Evolutionary conservation across 2,797 vertebrate genomes (phyloP), one percentile per base, ranked within the genome.

Genomic region (Betta splendens): DNA sequence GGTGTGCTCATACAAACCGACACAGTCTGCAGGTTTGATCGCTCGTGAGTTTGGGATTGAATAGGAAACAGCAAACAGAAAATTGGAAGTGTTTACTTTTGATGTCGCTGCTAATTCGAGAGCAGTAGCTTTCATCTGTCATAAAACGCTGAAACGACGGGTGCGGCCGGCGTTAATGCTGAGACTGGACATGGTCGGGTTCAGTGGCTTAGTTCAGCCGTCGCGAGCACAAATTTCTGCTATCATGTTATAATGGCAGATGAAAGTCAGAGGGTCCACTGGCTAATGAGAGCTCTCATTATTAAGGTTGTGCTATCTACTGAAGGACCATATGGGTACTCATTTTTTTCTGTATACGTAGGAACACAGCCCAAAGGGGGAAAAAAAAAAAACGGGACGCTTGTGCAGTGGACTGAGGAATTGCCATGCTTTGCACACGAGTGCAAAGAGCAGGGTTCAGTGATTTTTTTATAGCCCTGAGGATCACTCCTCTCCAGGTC

Each of bases 241-340:
- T 65, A 71, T 61, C 47, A 66, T 49, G 62, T 71, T 72, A 64
- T 80, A 89, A 87, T 70, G 69, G 72, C n/a, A 84, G 75, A 88
- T 81, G 78, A 87, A 90, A 85, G 84, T 86, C 80, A 79, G 72
- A 84, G 64, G 73, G 80, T 80, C 61, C 37, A 62, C 54, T 55
- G 69, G 63, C 76, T 89, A 89, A 85, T 89, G 85, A 89, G 78
- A 72, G 80, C 69, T 84, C 83, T 85, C 83, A 88, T 85, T 86
- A 89, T 86, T 73, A 79, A 66, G 77, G 73, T 63, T 82, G 77
- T 67, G 54, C 51, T 75, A 75, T 88, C 84, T 86, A 83, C 75
- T 83, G 67, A 84, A 69, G 64, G 72, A 80, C 81, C 76, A 81
- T 79, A 83, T 82, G 77, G 72, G 72, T 65, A 44, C 73, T 83